Conservation (phyloP, 64 coral and sea anemone genomes). For the Montipora cactus region DNA sequence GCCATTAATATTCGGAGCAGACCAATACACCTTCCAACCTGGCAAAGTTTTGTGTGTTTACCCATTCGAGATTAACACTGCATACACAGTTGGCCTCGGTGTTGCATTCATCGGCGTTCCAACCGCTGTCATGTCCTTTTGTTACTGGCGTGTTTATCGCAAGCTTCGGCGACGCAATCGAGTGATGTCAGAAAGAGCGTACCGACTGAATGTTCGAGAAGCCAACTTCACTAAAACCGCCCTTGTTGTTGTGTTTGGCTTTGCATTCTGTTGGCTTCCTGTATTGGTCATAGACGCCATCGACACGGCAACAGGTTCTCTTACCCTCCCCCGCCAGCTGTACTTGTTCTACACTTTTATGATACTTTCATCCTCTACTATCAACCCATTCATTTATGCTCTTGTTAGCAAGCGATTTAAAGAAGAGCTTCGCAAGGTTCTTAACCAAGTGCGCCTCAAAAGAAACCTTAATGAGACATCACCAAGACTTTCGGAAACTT, state of each 20-base stretch:
- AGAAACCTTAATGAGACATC: neutral
- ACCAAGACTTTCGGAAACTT: neutral
- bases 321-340: conserved; percentile 24
- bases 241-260: conserved; percentile 35
- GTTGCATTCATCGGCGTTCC: conserved; percentile 41
- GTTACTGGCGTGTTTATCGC: conserved; percentile 64
- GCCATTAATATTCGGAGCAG: neutral
- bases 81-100: conserved; percentile 8
- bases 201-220: conserved; percentile 33
- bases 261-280: conserved; percentile 62
- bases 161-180: conserved; percentile 9
- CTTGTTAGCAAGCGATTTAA: conserved; percentile 59
- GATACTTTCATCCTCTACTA: conserved; percentile 26
- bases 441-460: neutral
- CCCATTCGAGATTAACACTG: conserved; percentile 60
- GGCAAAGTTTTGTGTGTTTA: conserved; percentile 64
- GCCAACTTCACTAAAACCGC: conserved; percentile 54
- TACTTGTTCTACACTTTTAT: conserved; percentile 64
- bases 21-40: conserved; percentile 25
- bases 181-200: neutral
- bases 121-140: conserved; percentile 24
- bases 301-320: conserved; percentile 6
- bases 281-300: conserved; percentile 48
- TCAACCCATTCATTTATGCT: conserved; percentile 62
- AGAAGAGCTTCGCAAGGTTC: conserved; percentile 27